Evolutionary conservation across 2,888 invertebrate genomes (phyloP).

Genomic region (Caenorhabditis imperialis): DNA sequence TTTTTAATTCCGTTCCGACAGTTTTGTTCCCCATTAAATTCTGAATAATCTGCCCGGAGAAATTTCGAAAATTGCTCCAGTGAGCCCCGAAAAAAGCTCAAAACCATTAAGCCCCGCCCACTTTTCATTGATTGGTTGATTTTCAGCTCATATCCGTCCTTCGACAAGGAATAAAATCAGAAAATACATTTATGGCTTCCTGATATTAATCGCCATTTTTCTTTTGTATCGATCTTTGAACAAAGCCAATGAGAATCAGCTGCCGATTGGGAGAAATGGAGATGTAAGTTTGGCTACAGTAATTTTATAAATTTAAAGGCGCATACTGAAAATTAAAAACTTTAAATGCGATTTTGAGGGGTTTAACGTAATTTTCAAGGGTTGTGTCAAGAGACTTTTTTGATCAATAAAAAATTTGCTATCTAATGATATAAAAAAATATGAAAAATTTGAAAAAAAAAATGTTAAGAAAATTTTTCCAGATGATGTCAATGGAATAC

Average conservation of each 20-base stretch:
- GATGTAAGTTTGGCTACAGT: constrained; percentile 33
- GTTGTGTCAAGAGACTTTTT: too few species aligned
- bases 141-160: constrained; percentile 60
- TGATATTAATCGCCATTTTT: constrained; percentile 42
- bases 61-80: too few species aligned
- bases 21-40: too few species aligned
- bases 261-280: constrained; percentile 26
- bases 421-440: neutral
- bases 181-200: constrained; percentile 67
- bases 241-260: constrained; percentile 1
- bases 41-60: too few species aligned
- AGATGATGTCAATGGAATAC: constrained; percentile 52
- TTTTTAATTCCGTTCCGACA: too few species aligned
- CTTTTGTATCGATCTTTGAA: constrained; percentile 36
- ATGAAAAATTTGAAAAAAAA: too few species aligned
- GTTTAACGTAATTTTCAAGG: too few species aligned
- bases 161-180: constrained; percentile 57
- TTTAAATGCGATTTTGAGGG: too few species aligned
- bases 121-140: neutral
- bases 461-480: constrained; percentile 26
- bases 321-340: neutral
- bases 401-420: too few species aligned
- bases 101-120: too few species aligned
- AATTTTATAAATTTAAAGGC: neutral
- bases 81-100: too few species aligned